Percentiles rank a stretch among this genome's conserved stretches.
Evolutionary conservation across 2,113 vertebrate genomes (phyloP).

Genomic region (Crocuta crocuta): DNA sequence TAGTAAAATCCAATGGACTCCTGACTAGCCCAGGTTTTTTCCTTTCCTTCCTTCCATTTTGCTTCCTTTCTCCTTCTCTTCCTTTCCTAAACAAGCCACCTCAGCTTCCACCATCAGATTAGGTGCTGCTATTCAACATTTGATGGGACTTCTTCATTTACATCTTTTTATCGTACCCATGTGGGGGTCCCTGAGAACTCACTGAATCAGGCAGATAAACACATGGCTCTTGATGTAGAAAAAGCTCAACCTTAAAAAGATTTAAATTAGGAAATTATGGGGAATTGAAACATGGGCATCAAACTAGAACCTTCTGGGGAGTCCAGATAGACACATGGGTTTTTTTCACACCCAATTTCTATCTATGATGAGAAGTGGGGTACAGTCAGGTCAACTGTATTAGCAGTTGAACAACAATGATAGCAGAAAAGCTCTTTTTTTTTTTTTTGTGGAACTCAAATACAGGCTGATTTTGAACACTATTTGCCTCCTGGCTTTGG

Average conservation of each 20-base stretch:
- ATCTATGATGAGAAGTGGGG: neutral
- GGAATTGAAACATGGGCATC: neutral
- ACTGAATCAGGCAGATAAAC: neutral
- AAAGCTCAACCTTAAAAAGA: neutral
- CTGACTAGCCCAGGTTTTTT: neutral
- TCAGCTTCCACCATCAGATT: neutral
- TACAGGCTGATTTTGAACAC: neutral
- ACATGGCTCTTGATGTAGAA: neutral
- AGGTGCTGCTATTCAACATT: neutral
- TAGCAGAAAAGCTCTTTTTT: neutral
- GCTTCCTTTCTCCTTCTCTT: neutral
- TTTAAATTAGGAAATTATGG: neutral
- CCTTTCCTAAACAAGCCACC: neutral
- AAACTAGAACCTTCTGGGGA: neutral
- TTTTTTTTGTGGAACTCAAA: neutral
- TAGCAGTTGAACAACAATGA: neutral
- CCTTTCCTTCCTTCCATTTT: neutral
- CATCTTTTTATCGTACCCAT: neutral
- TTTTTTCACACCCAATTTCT: neutral
- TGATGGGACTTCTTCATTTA: neutral
- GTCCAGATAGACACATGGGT: neutral
- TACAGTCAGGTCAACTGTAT: neutral
- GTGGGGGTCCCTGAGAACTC: neutral
- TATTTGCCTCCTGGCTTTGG: slow-evolving; percentile 12
- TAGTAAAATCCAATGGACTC: neutral